phyloP scores from a whole-genome alignment of 2,888 invertebrate species.

The Conomelus anceps region DNA sequence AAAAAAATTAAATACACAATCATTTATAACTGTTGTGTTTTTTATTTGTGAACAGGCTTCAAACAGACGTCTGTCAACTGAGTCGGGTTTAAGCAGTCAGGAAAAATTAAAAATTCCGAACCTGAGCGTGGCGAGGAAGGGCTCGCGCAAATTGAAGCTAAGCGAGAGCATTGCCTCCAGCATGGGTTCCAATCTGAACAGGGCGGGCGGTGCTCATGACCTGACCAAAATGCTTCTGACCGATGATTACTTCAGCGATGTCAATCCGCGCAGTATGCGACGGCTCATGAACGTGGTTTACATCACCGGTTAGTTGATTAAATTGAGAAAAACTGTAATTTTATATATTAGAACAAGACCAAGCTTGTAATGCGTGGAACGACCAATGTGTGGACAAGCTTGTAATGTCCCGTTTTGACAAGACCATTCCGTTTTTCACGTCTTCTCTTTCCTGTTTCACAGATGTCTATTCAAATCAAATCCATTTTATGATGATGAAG shows the following conservation, averaged over 20 bases:
- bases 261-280: conserved; percentile 95
- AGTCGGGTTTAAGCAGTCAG: conserved; percentile 76
- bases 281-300: conserved; percentile 95
- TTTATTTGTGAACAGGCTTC: conserved; percentile 46
- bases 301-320: conserved; percentile 64
- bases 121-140: conserved; percentile 39
- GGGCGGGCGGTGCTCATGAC: conserved; percentile 65
- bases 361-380: too few species aligned
- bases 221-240: conserved; percentile 81
- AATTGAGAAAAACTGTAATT: too few species aligned
- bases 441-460: too few species aligned
- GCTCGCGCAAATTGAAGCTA: conserved; percentile 66
- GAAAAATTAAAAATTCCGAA: conserved; percentile 58
- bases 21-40: background rate
- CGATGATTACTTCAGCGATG: conserved; percentile 98
- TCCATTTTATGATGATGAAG: too few species aligned
- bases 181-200: conserved; percentile 79
- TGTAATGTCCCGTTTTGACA: too few species aligned
- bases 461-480: too few species aligned
- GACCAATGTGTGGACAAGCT: too few species aligned
- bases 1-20: too few species aligned
- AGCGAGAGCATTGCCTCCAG: conserved; percentile 89
- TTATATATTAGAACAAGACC: too few species aligned
- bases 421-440: too few species aligned
- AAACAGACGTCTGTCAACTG: conserved; percentile 65